Conservation (phyloP, 2,113 vertebrate genomes). For the Serinus canaria region DNA sequence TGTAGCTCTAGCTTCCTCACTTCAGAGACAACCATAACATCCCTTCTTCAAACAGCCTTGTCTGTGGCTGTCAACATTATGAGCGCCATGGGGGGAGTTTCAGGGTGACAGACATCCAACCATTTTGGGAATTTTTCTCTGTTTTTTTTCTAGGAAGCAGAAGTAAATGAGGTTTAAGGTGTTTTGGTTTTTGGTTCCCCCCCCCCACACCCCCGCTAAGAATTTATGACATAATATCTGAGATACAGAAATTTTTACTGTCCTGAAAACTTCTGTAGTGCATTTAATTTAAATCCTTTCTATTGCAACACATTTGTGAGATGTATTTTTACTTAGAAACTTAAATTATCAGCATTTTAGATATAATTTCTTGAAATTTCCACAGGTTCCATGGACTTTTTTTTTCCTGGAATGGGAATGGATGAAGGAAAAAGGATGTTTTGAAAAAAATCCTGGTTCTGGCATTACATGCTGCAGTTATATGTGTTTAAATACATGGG, state of each 20-base stretch:
- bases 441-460: background rate
- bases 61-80: background rate
- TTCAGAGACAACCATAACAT: background rate
- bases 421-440: background rate
- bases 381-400: fast-evolving
- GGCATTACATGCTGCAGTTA: background rate
- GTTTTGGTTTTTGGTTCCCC: fast-evolving
- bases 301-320: background rate
- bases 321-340: background rate
- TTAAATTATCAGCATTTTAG: background rate
- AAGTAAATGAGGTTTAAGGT: background rate
- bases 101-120: background rate
- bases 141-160: background rate
- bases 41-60: background rate
- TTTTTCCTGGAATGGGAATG: background rate
- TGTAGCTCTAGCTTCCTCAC: background rate
- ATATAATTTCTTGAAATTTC: background rate
- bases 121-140: background rate
- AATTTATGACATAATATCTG: background rate
- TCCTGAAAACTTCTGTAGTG: background rate
- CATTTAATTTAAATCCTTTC: background rate
- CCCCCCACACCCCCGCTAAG: fast-evolving
- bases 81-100: background rate
- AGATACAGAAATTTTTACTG: background rate
- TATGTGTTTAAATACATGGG: background rate